Percentiles rank a stretch among this genome's conserved stretches.
Conservation (phyloP, 2,888 invertebrate genomes). For the Cosmia trapezina region DNA sequence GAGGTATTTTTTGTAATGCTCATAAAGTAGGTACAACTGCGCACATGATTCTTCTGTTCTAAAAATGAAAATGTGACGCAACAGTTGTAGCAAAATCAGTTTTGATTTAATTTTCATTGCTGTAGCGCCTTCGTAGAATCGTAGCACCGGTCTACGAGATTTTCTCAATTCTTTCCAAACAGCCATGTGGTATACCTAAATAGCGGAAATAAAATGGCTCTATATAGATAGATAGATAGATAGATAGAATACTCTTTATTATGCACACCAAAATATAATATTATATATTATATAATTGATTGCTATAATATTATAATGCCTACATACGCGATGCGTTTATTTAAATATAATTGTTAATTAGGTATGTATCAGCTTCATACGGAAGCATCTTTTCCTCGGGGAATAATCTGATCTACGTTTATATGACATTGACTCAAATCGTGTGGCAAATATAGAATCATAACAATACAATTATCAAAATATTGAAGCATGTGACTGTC, state of each 20-base stretch:
- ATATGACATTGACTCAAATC: constrained; percentile 36
- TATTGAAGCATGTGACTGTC: constrained; percentile 2
- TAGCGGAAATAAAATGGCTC: constrained; percentile 31
- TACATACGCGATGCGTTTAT: constrained; percentile 34
- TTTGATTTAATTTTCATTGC: neutral
- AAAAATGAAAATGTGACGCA: neutral
- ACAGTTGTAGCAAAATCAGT: neutral
- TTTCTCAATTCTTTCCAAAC: neutral
- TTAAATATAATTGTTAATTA: constrained; percentile 36
- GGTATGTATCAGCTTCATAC: constrained; percentile 43
- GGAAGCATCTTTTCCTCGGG: constrained; percentile 52
- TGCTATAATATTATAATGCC: constrained; percentile 37
- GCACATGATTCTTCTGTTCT: neutral
- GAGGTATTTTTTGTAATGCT: neutral
- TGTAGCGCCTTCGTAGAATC: neutral
- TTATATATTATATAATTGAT: no score
- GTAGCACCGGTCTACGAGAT: neutral
- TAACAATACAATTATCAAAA: constrained; percentile 13
- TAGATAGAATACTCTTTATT: no score
- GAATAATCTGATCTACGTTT: constrained; percentile 43
- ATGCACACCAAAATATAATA: no score
- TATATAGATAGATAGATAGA: no score
- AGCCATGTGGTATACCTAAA: neutral
- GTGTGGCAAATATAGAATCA: constrained; percentile 22
- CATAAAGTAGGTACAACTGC: neutral